These are phyloP conservation scores for Papilio elwesi DNA, from an alignment of 2,888 invertebrate species.

Conservation along the genomic window DNA sequence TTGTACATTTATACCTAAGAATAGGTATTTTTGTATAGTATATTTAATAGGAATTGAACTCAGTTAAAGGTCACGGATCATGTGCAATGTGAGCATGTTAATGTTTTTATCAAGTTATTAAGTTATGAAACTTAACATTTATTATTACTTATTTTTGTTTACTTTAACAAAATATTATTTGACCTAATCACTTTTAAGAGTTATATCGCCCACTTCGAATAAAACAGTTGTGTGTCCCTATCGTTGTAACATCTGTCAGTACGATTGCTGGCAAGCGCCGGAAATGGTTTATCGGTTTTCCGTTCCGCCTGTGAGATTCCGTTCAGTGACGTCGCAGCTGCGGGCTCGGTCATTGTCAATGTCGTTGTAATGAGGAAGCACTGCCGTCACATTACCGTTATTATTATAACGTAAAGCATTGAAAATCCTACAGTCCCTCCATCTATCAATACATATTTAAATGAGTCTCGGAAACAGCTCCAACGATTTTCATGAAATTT, in stretches of 20 bases:
- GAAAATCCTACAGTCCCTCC: too few relatives aligned
- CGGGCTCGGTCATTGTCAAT: constrained; percentile 27
- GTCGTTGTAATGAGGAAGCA: constrained; percentile 3
- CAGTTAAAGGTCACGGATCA: too few relatives aligned
- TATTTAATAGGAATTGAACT: too few relatives aligned
- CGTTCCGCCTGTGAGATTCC: constrained; percentile 33
- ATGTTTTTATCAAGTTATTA: too few relatives aligned
- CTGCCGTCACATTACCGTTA: background rate
- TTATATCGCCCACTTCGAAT: background rate
- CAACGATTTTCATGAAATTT: too few relatives aligned
- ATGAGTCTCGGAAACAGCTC: too few relatives aligned
- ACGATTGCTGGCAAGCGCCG: background rate
- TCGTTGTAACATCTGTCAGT: constrained; percentile 34
- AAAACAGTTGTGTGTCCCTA: constrained; percentile 1
- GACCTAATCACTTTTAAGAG: too few relatives aligned
- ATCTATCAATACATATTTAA: too few relatives aligned
- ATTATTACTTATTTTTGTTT: background rate
- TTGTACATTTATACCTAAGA: too few relatives aligned
- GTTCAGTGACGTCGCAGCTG: constrained; percentile 12
- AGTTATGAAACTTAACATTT: too few relatives aligned
- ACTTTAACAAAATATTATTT: background rate
- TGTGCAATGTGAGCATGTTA: too few relatives aligned
- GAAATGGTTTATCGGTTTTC: constrained; percentile 32
- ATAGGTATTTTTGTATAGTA: too few relatives aligned
- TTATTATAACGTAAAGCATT: background rate